Evolutionary conservation across 2,888 invertebrate species (phyloP).

Genomic region (Drosophila recens): DNA sequence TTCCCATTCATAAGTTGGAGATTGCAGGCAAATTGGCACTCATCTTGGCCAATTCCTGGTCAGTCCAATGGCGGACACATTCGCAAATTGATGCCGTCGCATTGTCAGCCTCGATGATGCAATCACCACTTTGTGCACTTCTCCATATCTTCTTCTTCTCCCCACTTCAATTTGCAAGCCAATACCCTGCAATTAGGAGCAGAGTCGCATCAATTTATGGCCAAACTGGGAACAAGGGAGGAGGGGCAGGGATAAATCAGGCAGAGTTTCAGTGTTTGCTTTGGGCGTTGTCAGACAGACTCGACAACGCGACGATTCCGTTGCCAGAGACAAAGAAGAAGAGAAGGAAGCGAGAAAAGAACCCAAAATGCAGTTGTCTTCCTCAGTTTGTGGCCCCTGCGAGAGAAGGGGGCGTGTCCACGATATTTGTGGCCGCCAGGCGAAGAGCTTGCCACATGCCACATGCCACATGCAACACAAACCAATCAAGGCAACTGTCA

Average conservation of each 20-base stretch:
- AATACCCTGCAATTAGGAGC: constrained; percentile 60
- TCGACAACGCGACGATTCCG: constrained; percentile 53
- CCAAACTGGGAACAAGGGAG: constrained; percentile 7
- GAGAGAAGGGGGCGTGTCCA: constrained; percentile 57
- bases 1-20: constrained; percentile 29
- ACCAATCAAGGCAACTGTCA: constrained; percentile 72
- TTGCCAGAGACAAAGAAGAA: background rate
- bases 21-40: constrained; percentile 61
- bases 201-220: constrained; percentile 53
- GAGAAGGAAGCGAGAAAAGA: background rate
- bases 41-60: constrained; percentile 32
- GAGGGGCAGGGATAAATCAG: constrained; percentile 48
- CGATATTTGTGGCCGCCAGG: constrained; percentile 19
- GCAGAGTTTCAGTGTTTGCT: constrained; percentile 63
- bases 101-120: constrained; percentile 55
- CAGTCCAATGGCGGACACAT: constrained; percentile 51
- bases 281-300: constrained; percentile 62
- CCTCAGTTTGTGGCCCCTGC: constrained; percentile 5
- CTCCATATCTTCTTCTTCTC: constrained; percentile 18
- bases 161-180: constrained; percentile 53
- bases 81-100: constrained; percentile 45
- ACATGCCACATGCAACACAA: constrained; percentile 64
- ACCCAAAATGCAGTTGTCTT: constrained; percentile 72
- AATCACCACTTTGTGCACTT: constrained; percentile 30
- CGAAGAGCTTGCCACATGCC: constrained; percentile 25